Evolutionary conservation across 1,140 invertebrate genomes (phyloP), one percentile per base, ranked within the genome.

Genomic region (Saccostrea cuccullata): DNA sequence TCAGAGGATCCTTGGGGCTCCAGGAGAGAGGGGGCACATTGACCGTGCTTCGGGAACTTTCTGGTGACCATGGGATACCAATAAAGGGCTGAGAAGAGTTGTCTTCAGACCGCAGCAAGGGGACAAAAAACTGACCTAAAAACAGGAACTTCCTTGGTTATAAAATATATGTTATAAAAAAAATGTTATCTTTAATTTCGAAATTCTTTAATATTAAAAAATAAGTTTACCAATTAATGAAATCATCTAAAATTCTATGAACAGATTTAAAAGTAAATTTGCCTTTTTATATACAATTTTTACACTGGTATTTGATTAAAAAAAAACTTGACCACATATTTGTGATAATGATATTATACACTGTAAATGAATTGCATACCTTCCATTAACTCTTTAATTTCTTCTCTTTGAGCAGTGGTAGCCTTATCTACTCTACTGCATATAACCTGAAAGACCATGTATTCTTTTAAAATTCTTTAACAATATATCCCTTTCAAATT

Each of bases 51-150:
- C 83, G 87, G 26, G 60, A 86, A 82, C 58, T 56, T 36, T 87
- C 90, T 90, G 89, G 94, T 64, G 95, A 94, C 92, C 94, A 95
- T 0, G 95, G 95, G 55, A 91, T 89, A 17, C 94, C 94, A 73
- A 96, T 92, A 47, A 92, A 58, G 56, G 97, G 97, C 87, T 97
- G 96, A 11, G 96, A 93, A 86, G 96, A 96, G 92, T 96, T 97
- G 94, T 98, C 97, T 90, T 96, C 96, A 30, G 96, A 96, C 92
- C 98, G 96, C 84, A 97, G 94, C 55, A 98, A 97, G 60, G 98
- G 97, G 92, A 99, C 97, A 95, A 97, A 98, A 96, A 96, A 98
- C 95, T 92, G 90, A 98, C 97, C 90, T 96, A 67, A n/a, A 88
- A 87, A 84, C 47, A 26, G 64, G 17, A 64, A n/a, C 0, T 20